These are phyloP conservation scores for Sylvilagus bachmani DNA, from an alignment of 2,113 vertebrate species.

Conservation along the genomic window DNA sequence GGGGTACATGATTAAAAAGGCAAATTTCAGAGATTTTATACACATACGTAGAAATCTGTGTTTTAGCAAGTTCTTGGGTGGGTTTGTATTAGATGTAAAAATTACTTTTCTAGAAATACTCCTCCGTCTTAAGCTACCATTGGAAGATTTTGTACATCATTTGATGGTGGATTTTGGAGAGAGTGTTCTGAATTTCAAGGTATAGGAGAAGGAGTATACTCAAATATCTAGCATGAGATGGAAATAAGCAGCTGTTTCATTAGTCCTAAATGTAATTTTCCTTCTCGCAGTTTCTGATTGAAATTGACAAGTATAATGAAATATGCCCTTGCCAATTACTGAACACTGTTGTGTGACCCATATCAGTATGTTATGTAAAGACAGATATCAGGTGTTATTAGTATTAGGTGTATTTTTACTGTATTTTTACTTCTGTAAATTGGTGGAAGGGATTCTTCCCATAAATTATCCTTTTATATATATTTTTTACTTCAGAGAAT, in stretches of 20 bases:
- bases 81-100: not conserved
- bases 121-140: not conserved
- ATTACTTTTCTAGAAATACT: not conserved
- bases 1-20: not conserved
- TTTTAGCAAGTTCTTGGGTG: not conserved
- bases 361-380: not conserved
- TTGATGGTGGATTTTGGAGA: not conserved
- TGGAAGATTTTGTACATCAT: not conserved
- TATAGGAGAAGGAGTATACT: not conserved
- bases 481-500: not conserved
- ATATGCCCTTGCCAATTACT: not conserved
- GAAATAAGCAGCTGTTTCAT: not conserved
- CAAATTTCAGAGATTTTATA: not conserved
- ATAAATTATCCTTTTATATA: not conserved
- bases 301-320: slow-evolving; percentile 34
- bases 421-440: too few species aligned
- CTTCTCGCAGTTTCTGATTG: not conserved
- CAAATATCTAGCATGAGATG: not conserved
- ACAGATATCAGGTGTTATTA: not conserved
- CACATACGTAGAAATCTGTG: not conserved
- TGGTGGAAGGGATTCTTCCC: not conserved
- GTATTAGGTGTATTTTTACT: too few species aligned
- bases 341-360: not conserved
- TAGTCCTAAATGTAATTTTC: not conserved
- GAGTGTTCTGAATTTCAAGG: not conserved